A percentile compares a stretch with the other conserved stretches of the same genome.
These are phyloP conservation scores for Atta texana DNA, from an alignment of 1,140 invertebrate species.

Conservation along the genomic window DNA sequence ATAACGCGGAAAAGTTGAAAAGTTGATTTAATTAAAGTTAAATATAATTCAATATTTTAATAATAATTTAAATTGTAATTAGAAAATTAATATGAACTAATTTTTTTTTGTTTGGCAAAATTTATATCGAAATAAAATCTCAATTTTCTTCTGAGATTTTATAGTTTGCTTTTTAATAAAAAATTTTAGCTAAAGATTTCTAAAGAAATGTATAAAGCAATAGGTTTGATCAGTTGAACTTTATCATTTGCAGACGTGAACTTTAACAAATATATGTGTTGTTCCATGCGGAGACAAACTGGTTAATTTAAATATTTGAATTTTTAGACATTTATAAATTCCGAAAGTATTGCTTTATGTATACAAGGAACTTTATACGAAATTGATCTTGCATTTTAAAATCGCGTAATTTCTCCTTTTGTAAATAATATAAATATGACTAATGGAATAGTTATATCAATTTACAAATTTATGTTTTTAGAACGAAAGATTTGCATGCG, in stretches of 20 bases:
- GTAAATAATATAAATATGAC: not conserved
- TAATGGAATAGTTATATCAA: not conserved
- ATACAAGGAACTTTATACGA: not conserved
- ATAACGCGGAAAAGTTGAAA: not conserved
- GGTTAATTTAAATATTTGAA: conserved; percentile 31
- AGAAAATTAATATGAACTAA: not conserved
- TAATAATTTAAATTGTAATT: not conserved
- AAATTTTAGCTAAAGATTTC: conserved; percentile 7
- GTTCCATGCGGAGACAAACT: not conserved
- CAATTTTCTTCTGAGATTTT: not conserved
- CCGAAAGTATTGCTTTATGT: not conserved
- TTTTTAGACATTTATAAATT: conserved; percentile 29
- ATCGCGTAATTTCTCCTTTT: not conserved
- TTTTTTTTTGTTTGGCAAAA: conserved; percentile 2
- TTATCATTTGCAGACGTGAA: conserved; percentile 45
- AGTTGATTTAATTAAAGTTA: not conserved
- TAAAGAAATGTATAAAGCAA: conserved; percentile 26
- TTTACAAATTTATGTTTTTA: not conserved
- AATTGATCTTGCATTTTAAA: not conserved
- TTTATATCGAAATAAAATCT: not conserved
- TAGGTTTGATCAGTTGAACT: conserved; percentile 35
- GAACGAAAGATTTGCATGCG: not conserved
- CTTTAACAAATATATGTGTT: conserved; percentile 35
- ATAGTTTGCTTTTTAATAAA: not conserved
- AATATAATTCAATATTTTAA: not conserved